These are phyloP conservation scores for Epizoanthus ramosus DNA, from an alignment of 92 coral and sea anemone genomes.

Conservation along the genomic window DNA sequence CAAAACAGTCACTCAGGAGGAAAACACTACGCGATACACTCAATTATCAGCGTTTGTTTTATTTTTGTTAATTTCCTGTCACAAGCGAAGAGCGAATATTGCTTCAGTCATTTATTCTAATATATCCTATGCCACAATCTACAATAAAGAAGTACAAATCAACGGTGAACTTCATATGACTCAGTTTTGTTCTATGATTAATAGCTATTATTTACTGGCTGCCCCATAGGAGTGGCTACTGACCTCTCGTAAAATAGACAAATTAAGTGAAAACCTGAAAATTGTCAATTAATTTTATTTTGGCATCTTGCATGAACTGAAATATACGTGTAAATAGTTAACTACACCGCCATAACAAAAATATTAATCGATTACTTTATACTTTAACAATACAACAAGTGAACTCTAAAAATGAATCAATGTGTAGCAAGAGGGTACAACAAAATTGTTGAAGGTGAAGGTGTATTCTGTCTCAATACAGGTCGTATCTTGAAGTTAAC, in stretches of 20 bases:
- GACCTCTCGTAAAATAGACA: slow-evolving; percentile 6
- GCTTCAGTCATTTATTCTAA: slow-evolving; percentile 8
- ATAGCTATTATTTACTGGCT: slow-evolving; percentile 9
- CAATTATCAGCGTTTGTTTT: slow-evolving; percentile 8
- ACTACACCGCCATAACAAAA: background rate
- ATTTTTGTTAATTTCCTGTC: slow-evolving; percentile 8
- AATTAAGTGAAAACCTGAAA: background rate
- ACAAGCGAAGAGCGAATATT: background rate
- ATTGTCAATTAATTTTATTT: background rate
- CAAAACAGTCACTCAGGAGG: background rate
- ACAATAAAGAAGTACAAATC: background rate
- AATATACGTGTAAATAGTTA: background rate
- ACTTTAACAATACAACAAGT: background rate
- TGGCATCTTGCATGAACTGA: background rate
- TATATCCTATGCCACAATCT: background rate
- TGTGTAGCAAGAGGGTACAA: too few species aligned
- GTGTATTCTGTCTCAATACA: background rate
- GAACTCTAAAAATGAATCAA: too few species aligned
- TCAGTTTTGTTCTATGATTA: slow-evolving; percentile 16
- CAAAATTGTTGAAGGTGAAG: too few species aligned
- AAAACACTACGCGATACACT: background rate
- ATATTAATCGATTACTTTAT: background rate
- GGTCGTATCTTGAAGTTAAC: background rate
- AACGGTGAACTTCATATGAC: background rate
- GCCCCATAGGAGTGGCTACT: slow-evolving; percentile 20